Evolutionary conservation across 2,797 vertebrate species (phyloP).

Genomic region (Poecilia picta): DNA sequence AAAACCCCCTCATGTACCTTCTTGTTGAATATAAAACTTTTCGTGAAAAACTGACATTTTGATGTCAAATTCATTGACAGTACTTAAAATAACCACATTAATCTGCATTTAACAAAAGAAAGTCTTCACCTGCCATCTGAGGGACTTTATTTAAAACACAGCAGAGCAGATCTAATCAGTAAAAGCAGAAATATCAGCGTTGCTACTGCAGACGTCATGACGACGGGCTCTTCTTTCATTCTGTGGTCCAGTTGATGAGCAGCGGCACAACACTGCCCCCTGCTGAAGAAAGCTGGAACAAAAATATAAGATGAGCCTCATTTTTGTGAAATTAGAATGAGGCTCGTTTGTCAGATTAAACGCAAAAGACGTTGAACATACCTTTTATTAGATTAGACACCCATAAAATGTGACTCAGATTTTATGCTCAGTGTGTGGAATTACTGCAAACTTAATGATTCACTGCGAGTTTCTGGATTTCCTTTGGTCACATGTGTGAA

Average conservation of each 20-base stretch:
- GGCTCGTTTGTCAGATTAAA: background rate
- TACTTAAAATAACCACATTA: background rate
- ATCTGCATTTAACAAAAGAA: background rate
- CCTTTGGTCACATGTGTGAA: too few species aligned
- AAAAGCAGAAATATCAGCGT: background rate
- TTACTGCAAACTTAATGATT: too few species aligned
- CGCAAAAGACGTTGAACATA: background rate
- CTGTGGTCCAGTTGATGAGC: background rate
- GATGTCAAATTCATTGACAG: background rate
- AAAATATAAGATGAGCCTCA: background rate
- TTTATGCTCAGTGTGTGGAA: too few species aligned
- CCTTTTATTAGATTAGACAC: background rate
- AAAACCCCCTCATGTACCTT: background rate
- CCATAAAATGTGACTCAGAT: too few species aligned
- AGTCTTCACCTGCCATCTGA: background rate
- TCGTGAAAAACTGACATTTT: background rate
- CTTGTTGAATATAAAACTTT: background rate
- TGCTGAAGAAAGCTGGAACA: constrained; percentile 26
- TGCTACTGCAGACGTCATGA: background rate
- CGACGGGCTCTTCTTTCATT: background rate
- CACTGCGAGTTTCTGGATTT: too few species aligned
- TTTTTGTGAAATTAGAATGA: background rate
- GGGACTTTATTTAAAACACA: background rate
- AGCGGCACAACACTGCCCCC: constrained; percentile 50
- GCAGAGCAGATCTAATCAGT: background rate